Base-by-base conservation (phyloP, 2,113 vertebrate genomes). In the Notothenia rossii region DNA sequence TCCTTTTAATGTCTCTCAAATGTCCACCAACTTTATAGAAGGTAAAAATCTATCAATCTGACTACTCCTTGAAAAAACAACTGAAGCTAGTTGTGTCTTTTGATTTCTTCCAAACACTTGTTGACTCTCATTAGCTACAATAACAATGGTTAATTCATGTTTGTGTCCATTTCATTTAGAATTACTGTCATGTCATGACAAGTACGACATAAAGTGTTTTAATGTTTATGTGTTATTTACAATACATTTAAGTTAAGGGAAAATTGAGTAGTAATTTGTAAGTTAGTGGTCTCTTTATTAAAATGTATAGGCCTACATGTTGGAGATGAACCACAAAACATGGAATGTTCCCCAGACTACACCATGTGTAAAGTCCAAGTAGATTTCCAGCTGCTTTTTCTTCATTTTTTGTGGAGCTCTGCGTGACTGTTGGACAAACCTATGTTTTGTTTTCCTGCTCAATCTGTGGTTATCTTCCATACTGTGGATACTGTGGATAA, bases 311-410 rank as follows among this genome's bases (percentile, higher is more conserved):
- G 36, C 36, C 8, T 71, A 17, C 12, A 49, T 43, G 53, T 18
- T n/a, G 6, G 7, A 5, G n/a, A 7, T 22, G 48, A 55, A 45
- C 53, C 10, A 65, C 45, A 51, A 61, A 85, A 73, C 0, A 7
- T 65, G 15, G 12, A 76, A 25, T 43, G 6, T 53, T 67, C 13
- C 20, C 9, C 4, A 45, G 12, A 73, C 72, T 68, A 70, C 25
- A 36, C 10, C 3, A 18, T 43, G 20, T 62, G 58, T 69, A 43
- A 50, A 63, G 18, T 77, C 43, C 14, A 55, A 63, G 17, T 51
- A 61, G 4, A 15, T 69, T 81, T 63, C 22, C 76, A 75, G 62
- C 71, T 76, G 69, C 59, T 59, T 51, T 72, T 66, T 25, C 49
- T 54, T 62, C 18, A 20, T 33, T 56, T 61, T 18, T 18, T 67